These are phyloP conservation scores for Drosophila rhopaloa DNA, from an alignment of 1,140 invertebrate species.

Conservation along the genomic window DNA sequence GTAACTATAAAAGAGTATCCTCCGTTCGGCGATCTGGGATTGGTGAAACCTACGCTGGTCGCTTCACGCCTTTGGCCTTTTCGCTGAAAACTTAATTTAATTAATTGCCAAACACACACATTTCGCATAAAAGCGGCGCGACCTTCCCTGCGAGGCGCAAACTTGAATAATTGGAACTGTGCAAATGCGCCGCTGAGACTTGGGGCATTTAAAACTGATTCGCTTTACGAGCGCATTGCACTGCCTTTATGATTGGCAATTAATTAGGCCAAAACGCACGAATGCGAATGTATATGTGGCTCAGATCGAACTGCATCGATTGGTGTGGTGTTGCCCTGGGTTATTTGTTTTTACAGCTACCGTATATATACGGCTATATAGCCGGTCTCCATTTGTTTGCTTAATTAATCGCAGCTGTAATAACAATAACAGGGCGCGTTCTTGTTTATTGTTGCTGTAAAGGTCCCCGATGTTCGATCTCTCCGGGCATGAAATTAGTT, in stretches of 20 bases:
- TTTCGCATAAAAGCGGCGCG: slow-evolving; percentile 53
- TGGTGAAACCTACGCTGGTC: slow-evolving; percentile 30
- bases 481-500: slow-evolving; percentile 61
- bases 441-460: background rate
- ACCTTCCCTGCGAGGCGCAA: slow-evolving; percentile 67
- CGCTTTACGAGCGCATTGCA: slow-evolving; percentile 65
- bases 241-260: slow-evolving; percentile 79
- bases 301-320: slow-evolving; percentile 20
- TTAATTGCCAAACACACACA: slow-evolving; percentile 78
- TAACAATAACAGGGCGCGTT: slow-evolving; percentile 53
- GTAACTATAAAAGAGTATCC: slow-evolving; percentile 10
- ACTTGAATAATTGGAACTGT: slow-evolving; percentile 75
- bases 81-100: slow-evolving; percentile 82
- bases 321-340: slow-evolving; percentile 40
- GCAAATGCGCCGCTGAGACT: slow-evolving; percentile 17
- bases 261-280: slow-evolving; percentile 78
- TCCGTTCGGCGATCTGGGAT: background rate
- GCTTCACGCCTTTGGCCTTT: slow-evolving; percentile 78
- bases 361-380: slow-evolving; percentile 48
- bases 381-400: slow-evolving; percentile 70
- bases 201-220: slow-evolving; percentile 76
- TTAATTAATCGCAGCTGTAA: slow-evolving; percentile 83
- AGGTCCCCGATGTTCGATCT: background rate
- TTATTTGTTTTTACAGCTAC: slow-evolving; percentile 82
- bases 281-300: slow-evolving; percentile 19